Evolutionary conservation across 2,888 invertebrate species (phyloP).

Genomic region (Cordilura impudica): DNA sequence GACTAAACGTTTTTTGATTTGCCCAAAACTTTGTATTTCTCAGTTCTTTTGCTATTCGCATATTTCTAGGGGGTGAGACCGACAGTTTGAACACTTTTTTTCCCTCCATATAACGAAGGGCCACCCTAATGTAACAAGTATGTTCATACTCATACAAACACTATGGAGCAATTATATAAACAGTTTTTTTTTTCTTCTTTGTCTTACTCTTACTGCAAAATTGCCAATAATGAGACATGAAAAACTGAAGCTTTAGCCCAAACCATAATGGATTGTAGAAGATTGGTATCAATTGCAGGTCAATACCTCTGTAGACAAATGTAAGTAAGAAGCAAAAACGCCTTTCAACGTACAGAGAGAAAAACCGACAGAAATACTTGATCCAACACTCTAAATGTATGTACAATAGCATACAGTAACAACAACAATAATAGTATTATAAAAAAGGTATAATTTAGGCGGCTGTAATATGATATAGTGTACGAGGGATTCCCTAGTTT

Average conservation of each 20-base stretch:
- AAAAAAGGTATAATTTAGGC: slow-evolving; percentile 61
- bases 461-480: slow-evolving; percentile 39
- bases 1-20: too few relatives aligned
- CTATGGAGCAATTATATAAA: slow-evolving; percentile 52
- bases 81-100: too few relatives aligned
- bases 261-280: slow-evolving; percentile 74
- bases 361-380: slow-evolving; percentile 27
- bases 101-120: too few relatives aligned
- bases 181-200: slow-evolving; percentile 36
- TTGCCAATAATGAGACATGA: slow-evolving; percentile 76
- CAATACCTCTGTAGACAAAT: slow-evolving; percentile 69
- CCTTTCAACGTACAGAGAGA: slow-evolving; percentile 52
- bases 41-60: too few relatives aligned
- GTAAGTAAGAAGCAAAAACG: slow-evolving; percentile 59
- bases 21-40: too few relatives aligned
- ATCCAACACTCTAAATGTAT: slow-evolving; percentile 3
- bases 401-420: slow-evolving; percentile 45
- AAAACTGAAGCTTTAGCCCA: slow-evolving; percentile 72
- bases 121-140: too few relatives aligned
- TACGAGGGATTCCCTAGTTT: slow-evolving; percentile 74
- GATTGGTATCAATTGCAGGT: slow-evolving; percentile 76
- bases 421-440: slow-evolving; percentile 40
- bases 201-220: slow-evolving; percentile 67
- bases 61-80: too few relatives aligned
- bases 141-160: slow-evolving; percentile 26